Evolutionary conservation across 2,888 invertebrate genomes (phyloP), one percentile per base, ranked within the genome.

Genomic region (Ecliptopera silaceata): DNA sequence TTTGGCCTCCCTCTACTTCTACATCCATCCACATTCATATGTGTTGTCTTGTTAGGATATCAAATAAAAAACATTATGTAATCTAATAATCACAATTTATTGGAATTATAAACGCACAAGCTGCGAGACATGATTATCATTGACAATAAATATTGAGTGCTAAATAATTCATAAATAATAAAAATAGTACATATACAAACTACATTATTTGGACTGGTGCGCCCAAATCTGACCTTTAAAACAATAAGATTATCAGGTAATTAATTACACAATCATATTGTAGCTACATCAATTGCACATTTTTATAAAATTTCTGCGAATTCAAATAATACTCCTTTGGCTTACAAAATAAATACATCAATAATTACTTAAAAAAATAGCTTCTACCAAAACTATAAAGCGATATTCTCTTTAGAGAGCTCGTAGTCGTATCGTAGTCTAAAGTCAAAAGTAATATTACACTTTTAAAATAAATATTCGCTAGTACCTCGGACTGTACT

Each of bases 51-150:
- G 12, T 22, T n/a, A 18, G 54, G 49, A n/a, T n/a, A n/a, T 57
- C 29, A 56, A 67, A 64, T 68, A 74, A 78, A 80, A 69, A 73
- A 67, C 62, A 59, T 39, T 26, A n/a, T 34, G 52, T 65, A 66
- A 77, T 81, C 80, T 88, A 86, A 78, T 88, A 89, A 89, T 91
- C 83, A 89, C 82, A 87, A 79, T 91, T 89, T 90, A 89, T 75
- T 90, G 84, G 87, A 88, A 88, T 89, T 82, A 86, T 84, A 88
- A 87, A 89, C 82, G 87, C 88, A 84, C 73, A 88, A 88, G 88
- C 88, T 81, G 85, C 82, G 75, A 82, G 78, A 84, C 86, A 87
- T 84, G 77, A 82, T 84, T 82, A 83, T 81, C 75, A 74, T 78
- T 76, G 72, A 84, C 77, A 87, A 88, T 88, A 87, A 86, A 86